These are phyloP conservation scores for Sebastes cheni DNA, from an alignment of 2,797 vertebrate genomes.

Conservation along the genomic window DNA sequence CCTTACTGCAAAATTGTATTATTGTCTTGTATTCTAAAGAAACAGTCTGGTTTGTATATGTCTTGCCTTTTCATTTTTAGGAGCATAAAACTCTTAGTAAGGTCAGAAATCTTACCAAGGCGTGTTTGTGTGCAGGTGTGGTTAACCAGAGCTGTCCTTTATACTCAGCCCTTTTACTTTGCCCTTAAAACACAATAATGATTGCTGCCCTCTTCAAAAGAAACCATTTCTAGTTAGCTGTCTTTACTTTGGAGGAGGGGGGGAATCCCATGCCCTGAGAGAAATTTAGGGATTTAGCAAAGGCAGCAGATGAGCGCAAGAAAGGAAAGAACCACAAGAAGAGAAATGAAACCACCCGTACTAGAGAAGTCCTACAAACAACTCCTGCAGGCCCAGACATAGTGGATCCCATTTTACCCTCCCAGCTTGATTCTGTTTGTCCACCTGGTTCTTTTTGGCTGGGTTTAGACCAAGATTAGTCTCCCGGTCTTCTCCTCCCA, in stretches of 20 bases:
- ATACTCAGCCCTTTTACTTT: slow-evolving; percentile 52
- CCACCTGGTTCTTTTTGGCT: slow-evolving; percentile 76
- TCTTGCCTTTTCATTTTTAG: slow-evolving; percentile 8
- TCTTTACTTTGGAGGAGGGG: slow-evolving; percentile 29
- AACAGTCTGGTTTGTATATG: slow-evolving; percentile 23
- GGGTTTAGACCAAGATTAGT: slow-evolving; percentile 19
- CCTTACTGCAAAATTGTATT: slow-evolving; percentile 18
- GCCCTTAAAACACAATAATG: slow-evolving; percentile 56
- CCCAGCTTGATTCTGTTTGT: slow-evolving; percentile 63
- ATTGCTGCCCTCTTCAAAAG: slow-evolving; percentile 50
- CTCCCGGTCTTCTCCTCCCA: slow-evolving; percentile 26
- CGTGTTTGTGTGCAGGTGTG: slow-evolving; percentile 47
- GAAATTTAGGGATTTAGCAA: slow-evolving; percentile 49
- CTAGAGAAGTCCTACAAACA: slow-evolving; percentile 61
- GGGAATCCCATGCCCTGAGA: slow-evolving; percentile 35
- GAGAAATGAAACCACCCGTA: slow-evolving; percentile 60
- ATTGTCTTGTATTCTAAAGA: slow-evolving; percentile 10
- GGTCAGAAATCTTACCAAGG: slow-evolving; percentile 4
- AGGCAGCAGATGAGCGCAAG: slow-evolving; percentile 47
- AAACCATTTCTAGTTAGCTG: slow-evolving; percentile 48
- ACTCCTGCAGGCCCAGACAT: slow-evolving; percentile 64
- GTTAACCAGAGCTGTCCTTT: slow-evolving; percentile 60
- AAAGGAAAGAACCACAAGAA: slow-evolving; percentile 58
- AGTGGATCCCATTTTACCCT: slow-evolving; percentile 46
- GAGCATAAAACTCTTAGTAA: slow-evolving; percentile 11